A percentile compares a stretch with the other conserved stretches of the same genome.
Evolutionary conservation across 2,888 invertebrate genomes (phyloP).

Genomic region (Coleophora flavipennella): DNA sequence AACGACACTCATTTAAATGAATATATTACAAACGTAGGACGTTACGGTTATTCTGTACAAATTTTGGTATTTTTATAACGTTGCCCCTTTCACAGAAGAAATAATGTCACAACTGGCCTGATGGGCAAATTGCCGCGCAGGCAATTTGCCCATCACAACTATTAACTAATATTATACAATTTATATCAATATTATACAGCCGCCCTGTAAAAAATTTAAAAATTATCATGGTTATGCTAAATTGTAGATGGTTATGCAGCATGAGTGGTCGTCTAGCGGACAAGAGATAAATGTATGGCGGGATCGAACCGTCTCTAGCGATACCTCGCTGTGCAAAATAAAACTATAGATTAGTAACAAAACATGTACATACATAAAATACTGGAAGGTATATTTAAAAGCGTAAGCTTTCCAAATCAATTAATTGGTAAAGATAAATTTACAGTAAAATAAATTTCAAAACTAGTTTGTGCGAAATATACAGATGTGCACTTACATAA

Average conservation of each 20-base stretch:
- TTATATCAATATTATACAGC: slow-evolving; percentile 47
- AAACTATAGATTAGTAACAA: slow-evolving; percentile 70
- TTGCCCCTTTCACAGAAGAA: slow-evolving; percentile 90
- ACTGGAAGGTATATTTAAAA: slow-evolving; percentile 66
- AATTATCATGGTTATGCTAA: slow-evolving; percentile 58
- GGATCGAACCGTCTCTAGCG: slow-evolving; percentile 47
- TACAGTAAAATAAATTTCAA: slow-evolving; percentile 65
- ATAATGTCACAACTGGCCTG: slow-evolving; percentile 85
- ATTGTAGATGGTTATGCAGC: slow-evolving; percentile 35
- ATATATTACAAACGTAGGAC: slow-evolving; percentile 73
- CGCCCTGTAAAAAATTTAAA: slow-evolving; percentile 69
- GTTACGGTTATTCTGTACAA: slow-evolving; percentile 67
- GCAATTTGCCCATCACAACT: slow-evolving; percentile 62
- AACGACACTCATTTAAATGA: slow-evolving; percentile 81
- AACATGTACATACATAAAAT: slow-evolving; percentile 71
- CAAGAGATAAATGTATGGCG: slow-evolving; percentile 25
- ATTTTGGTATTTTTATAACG: slow-evolving; percentile 75
- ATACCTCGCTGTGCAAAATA: slow-evolving; percentile 42
- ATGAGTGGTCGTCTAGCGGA: slow-evolving; percentile 65
- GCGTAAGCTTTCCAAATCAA: slow-evolving; percentile 71
- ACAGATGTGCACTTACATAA: slow-evolving; percentile 72
- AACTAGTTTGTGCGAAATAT: slow-evolving; percentile 72
- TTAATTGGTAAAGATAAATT: slow-evolving; percentile 47
- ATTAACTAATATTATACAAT: slow-evolving; percentile 52
- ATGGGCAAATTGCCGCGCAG: slow-evolving; percentile 64